phyloP scores from a whole-genome alignment of 2,888 invertebrate genomes.

The Gymnosoma rotundatum region DNA sequence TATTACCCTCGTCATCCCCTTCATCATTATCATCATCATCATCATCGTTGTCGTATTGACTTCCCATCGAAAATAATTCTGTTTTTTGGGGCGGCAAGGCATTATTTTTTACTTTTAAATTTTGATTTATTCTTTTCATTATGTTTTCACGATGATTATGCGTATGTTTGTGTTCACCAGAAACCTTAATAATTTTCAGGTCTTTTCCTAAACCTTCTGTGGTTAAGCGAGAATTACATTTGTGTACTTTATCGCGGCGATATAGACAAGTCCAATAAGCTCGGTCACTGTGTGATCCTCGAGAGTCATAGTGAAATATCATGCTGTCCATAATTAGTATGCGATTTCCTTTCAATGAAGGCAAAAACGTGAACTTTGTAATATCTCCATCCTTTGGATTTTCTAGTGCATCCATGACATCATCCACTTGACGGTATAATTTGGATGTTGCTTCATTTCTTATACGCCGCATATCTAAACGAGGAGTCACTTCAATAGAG shows the following conservation, averaged over 20 bases:
- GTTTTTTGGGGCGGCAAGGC: constrained; percentile 8
- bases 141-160: constrained; percentile 69
- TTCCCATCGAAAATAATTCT: constrained; percentile 32
- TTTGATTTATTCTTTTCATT: constrained; percentile 57
- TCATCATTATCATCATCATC: constrained; percentile 12
- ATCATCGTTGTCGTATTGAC: constrained; percentile 35
- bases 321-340: constrained; percentile 76
- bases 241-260: constrained; percentile 75
- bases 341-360: constrained; percentile 78
- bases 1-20: too few species aligned
- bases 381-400: constrained; percentile 67
- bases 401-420: constrained; percentile 66
- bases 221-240: constrained; percentile 77
- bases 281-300: constrained; percentile 75
- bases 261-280: constrained; percentile 78
- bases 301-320: constrained; percentile 77
- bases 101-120: constrained; percentile 49
- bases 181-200: constrained; percentile 75
- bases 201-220: constrained; percentile 72
- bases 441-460: constrained; percentile 60
- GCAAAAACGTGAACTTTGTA: constrained; percentile 76
- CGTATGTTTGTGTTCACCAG: constrained; percentile 75
- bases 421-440: constrained; percentile 55
- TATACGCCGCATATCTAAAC: constrained; percentile 42
- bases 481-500: constrained; percentile 31